Evolutionary conservation across 23 tunicate genomes (phyloP).

Genomic region (Halocynthia aurantium): DNA sequence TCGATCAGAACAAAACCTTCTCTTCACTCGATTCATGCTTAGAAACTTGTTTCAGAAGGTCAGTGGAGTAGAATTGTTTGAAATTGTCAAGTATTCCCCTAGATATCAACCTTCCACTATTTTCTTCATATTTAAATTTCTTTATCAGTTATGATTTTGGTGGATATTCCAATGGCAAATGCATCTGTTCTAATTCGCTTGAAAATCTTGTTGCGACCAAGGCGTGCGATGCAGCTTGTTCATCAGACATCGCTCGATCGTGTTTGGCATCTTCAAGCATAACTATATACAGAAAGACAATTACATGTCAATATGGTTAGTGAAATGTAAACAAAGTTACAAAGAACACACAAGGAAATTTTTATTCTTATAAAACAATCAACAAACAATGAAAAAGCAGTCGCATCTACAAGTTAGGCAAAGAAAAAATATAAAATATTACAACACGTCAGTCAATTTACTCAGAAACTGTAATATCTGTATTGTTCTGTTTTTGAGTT

Average conservation of each 20-base stretch:
- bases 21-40: too few species aligned
- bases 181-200: neutral
- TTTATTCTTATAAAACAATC: neutral
- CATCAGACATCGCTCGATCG: neutral
- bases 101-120: too few species aligned
- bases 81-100: too few species aligned
- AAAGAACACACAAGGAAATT: too few species aligned
- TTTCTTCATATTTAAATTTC: too few species aligned
- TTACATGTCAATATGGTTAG: neutral
- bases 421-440: neutral
- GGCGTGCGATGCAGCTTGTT: neutral
- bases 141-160: too few species aligned
- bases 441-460: neutral
- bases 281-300: neutral
- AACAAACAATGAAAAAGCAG: neutral
- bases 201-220: neutral
- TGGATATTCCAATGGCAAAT: neutral
- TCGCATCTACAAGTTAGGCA: neutral
- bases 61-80: too few species aligned
- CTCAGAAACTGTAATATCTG: too few species aligned
- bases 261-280: neutral
- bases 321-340: neutral
- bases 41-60: too few species aligned
- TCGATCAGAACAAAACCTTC: too few species aligned
- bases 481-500: too few species aligned